Percentiles rank a stretch among this genome's conserved stretches.
These are phyloP conservation scores for Eulimnadia texana DNA, from an alignment of 1,140 invertebrate species.

Conservation along the genomic window DNA sequence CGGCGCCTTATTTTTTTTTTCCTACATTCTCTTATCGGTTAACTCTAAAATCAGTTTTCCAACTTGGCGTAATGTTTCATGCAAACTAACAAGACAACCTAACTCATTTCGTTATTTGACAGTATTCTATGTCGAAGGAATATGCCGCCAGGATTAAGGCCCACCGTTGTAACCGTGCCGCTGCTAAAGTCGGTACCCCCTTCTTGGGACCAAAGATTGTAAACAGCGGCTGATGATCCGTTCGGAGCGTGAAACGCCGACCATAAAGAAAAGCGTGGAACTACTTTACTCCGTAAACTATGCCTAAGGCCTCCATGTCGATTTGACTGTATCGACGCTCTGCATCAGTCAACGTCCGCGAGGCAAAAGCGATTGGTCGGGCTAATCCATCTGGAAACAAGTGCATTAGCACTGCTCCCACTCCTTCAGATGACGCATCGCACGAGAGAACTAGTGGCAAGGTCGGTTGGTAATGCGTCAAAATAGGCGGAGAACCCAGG, in stretches of 20 bases:
- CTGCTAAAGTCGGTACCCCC: constrained; percentile 23
- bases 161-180: constrained; percentile 28
- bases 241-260: constrained; percentile 29
- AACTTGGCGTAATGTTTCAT: too few relatives aligned
- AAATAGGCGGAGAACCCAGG: constrained; percentile 7
- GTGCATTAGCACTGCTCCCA: constrained; percentile 34
- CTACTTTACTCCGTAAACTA: constrained; percentile 27
- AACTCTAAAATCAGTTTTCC: too few relatives aligned
- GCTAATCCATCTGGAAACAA: constrained; percentile 25
- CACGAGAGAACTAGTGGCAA: constrained; percentile 33
- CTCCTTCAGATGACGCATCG: constrained; percentile 28
- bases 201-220: constrained; percentile 21
- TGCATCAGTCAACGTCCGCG: constrained; percentile 19
- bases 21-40: too few relatives aligned
- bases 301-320: constrained; percentile 27
- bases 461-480: constrained; percentile 29
- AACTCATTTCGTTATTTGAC: too few relatives aligned
- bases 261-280: constrained; percentile 28
- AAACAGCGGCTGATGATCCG: constrained; percentile 29
- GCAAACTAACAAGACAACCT: too few relatives aligned
- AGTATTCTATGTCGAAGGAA: constrained; percentile 27
- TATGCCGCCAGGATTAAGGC: constrained; percentile 26
- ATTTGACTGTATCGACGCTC: constrained; percentile 27
- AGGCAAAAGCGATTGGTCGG: constrained; percentile 33
- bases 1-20: too few relatives aligned